These are phyloP conservation scores for Plemyria rubiginata DNA, from an alignment of 2,888 invertebrate species.

Conservation along the genomic window DNA sequence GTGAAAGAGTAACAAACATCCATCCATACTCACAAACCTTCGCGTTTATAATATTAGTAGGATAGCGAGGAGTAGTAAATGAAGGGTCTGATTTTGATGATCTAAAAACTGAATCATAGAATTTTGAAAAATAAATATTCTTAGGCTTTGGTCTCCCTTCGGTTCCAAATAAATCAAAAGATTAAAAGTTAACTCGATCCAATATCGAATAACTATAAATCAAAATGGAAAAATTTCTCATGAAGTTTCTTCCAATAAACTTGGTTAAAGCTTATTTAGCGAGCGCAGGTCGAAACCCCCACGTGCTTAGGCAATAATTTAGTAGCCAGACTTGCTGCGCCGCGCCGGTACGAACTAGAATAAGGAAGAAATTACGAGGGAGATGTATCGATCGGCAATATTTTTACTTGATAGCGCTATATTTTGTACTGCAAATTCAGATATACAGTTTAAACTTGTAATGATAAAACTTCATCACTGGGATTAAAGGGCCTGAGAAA, in stretches of 20 bases:
- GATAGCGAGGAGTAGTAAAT: too few relatives aligned
- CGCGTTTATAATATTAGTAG: too few relatives aligned
- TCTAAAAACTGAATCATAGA: too few relatives aligned
- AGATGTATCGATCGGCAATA: slow-evolving; percentile 29
- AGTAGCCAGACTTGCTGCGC: slow-evolving; percentile 15
- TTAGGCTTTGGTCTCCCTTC: too few relatives aligned
- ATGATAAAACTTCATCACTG: slow-evolving; percentile 15
- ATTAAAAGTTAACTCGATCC: background rate
- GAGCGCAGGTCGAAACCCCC: slow-evolving; percentile 15
- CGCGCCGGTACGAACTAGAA: slow-evolving; percentile 20
- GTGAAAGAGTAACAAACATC: too few relatives aligned
- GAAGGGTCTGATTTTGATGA: too few relatives aligned
- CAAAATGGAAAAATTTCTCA: slow-evolving; percentile 6
- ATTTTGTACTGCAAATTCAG: slow-evolving; percentile 17
- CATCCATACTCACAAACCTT: too few relatives aligned
- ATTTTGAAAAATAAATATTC: too few relatives aligned
- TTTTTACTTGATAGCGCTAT: slow-evolving; percentile 29
- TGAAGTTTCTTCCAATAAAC: slow-evolving; percentile 10
- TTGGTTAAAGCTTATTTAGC: slow-evolving; percentile 6
- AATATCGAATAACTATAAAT: background rate
- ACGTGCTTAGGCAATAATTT: slow-evolving; percentile 25
- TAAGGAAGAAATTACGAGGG: slow-evolving; percentile 35
- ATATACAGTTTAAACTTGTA: background rate
- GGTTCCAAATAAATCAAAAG: too few relatives aligned
- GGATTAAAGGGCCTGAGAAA: background rate